Evolutionary conservation across 2,797 vertebrate genomes (phyloP).

Genomic region (Semaprochilodus insignis): DNA sequence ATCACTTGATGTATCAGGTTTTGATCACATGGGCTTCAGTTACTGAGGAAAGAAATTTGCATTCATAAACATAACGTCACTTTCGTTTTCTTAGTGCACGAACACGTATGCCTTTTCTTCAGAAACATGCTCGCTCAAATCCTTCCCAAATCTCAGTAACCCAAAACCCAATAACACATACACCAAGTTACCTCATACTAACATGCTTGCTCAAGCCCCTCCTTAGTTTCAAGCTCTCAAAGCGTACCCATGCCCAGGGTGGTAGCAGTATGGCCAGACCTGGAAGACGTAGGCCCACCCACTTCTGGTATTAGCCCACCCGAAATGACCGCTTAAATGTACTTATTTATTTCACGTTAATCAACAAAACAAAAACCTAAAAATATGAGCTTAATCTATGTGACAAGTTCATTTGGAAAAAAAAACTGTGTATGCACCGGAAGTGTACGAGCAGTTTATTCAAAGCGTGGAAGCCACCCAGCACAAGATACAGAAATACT

Average conservation of each 20-base stretch:
- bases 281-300: too few relatives aligned
- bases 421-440: too few relatives aligned
- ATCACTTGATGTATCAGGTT: neutral
- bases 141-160: slow-evolving; percentile 38
- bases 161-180: slow-evolving; percentile 16
- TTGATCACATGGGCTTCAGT: neutral
- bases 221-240: slow-evolving; percentile 24
- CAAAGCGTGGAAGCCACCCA: too few relatives aligned
- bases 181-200: slow-evolving; percentile 20
- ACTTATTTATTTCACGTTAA: too few relatives aligned
- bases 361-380: too few relatives aligned
- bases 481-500: too few relatives aligned
- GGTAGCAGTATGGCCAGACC: too few relatives aligned
- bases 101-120: slow-evolving; percentile 59
- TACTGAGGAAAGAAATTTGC: neutral
- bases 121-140: slow-evolving; percentile 45
- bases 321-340: too few relatives aligned
- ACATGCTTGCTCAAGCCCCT: slow-evolving; percentile 18
- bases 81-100: neutral
- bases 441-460: too few relatives aligned
- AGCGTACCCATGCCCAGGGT: neutral
- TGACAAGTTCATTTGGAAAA: too few relatives aligned
- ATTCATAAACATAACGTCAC: slow-evolving; percentile 34
- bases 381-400: too few relatives aligned
- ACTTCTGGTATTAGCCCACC: too few relatives aligned